Base-by-base conservation (phyloP, 2,888 invertebrate genomes). In the Lordiphosa andalusiaca region DNA sequence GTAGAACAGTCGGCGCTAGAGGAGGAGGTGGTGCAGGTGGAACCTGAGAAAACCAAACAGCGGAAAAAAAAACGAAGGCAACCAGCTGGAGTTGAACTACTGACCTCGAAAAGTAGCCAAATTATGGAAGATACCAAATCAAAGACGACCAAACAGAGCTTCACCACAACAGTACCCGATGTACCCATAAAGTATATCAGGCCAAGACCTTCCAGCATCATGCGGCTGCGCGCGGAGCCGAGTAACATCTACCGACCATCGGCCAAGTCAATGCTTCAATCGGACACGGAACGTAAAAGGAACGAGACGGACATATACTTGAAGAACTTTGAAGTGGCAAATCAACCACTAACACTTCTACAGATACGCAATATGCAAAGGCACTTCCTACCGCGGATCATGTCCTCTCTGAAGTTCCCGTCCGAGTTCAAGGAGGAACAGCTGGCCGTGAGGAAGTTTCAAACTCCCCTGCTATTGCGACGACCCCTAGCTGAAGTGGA, bases 351-450 rank as follows among this genome's bases (percentile, higher is more conserved):
- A 1, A 65, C 51, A n/a, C 12, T 10, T 0, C 12, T 5, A 4
- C 39, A 80, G 25, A 52, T 72, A 1, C 25, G 63, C 0, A 42
- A 65, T 0, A 12, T 87, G 2, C 44, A 67, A n/a, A 51, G 58
- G 1, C 57, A 81, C 50, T 74, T 73, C 13, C 0, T 87, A 6
- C 88, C 88, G 0, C 76, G 80, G 0, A 54, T 86, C 0, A 56
- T 88, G 9, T 88, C 88, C 0, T 86, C 87, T 0, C 86, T 86
- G 21, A 84, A 85, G 55, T 86, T 88, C 13, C 85, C 87, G 0
- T 35, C 64, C 3, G 86, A 87, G 30, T 67, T 84, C 4, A 48
- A 19, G 3, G 61, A 54, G 3, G 84, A 83, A 1, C 62, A 65
- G 2, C 23, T 30, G 30, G 50, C 69, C 2, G 48, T 54, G 9